Conservation (phyloP, 2,888 invertebrate species). For the Troides oblongomaculatus region DNA sequence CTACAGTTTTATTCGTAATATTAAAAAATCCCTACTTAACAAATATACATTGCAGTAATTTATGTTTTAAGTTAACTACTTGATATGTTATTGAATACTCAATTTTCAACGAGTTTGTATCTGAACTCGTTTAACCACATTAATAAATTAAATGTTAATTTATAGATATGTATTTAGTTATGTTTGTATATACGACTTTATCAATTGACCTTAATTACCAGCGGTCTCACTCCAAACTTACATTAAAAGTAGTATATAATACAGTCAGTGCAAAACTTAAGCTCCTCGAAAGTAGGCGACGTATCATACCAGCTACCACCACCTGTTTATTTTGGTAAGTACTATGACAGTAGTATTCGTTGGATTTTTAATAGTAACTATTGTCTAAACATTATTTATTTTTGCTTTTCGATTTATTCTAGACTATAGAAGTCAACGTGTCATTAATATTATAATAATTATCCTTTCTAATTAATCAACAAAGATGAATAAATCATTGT, state of each 20-base stretch:
- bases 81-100: no score
- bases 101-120: no score
- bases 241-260: background rate
- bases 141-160: background rate
- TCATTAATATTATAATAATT: background rate
- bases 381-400: background rate
- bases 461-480: no score
- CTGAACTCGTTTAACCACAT: background rate
- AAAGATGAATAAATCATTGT: slow-evolving; percentile 19
- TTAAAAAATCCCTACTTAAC: no score
- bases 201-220: slow-evolving; percentile 24
- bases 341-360: background rate
- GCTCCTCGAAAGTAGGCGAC: slow-evolving; percentile 13
- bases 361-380: background rate
- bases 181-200: slow-evolving; percentile 3
- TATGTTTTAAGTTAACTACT: no score
- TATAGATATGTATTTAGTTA: background rate
- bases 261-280: slow-evolving; percentile 19
- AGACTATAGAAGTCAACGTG: background rate
- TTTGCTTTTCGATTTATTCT: background rate
- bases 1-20: no score
- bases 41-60: no score
- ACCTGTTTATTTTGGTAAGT: slow-evolving; percentile 1
- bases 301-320: no score
- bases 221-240: slow-evolving; percentile 12